Base-by-base conservation (phyloP, 1,140 invertebrate genomes). In the Rhagoletis pomonella region DNA sequence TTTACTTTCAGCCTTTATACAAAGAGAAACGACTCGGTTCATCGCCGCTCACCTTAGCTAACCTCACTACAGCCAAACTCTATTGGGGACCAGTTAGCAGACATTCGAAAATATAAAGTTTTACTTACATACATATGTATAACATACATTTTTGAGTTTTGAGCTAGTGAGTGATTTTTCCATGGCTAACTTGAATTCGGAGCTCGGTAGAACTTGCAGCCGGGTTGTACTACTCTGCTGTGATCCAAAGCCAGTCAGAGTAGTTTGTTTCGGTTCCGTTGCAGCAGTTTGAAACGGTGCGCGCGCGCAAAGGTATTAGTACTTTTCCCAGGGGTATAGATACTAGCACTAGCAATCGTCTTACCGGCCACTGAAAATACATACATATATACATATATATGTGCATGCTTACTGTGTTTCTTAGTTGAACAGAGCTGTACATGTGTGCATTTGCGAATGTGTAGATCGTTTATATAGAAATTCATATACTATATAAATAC, bases 251-350 rank as follows among this genome's bases (percentile, higher is more conserved):
- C 55, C 73, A 58, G 44, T 81, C 73, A 19, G 47, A 55, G 50
- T 6, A 50, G 69, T 73, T 73, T 44, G 69, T n/a, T 50, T 77
- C 39, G 69, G 12, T 77, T 77, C 47, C 47, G 47, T 47, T 77
- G 69, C 69, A 77, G 69, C 69, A 81, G 73, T 81, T 81, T 55
- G 2, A 58, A 81, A 81, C 73, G 47, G 73, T 81, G 73, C 73
- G 73, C 73, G 73, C 73, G 44, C 73, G 73, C 47, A 81, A 44
- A 58, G 9, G 3, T 81, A 81, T 19, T 9, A 19, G 73, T 81
- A n/a, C 9, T 81, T 73, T 50, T 47, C 12, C 47, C 50, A 81
- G 55, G 44, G 12, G 73, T 55, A 58, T 81, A 81, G 9, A 10
- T 14, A 50, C 12, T 4, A n/a, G 42, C 29, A 67, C 17, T 14